A percentile compares a stretch with the other conserved stretches of the same genome.
Evolutionary conservation across 2,113 vertebrate species (phyloP).

Genomic region (Manacus vitellinus): DNA sequence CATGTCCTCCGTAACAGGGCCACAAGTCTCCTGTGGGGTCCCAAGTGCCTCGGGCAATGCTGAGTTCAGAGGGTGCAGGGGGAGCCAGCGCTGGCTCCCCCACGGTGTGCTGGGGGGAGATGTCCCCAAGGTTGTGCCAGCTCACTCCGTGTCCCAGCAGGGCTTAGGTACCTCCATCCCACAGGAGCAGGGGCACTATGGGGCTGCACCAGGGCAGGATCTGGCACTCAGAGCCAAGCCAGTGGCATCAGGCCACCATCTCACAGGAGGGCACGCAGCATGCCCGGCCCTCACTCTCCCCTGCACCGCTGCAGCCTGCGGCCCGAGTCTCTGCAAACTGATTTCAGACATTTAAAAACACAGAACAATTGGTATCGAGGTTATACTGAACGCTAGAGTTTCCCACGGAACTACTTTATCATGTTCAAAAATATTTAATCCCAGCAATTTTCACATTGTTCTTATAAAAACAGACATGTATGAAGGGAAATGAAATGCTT

Average conservation of each 20-base stretch:
- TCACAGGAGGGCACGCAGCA: accelerated
- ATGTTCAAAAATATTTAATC: constrained; percentile 74
- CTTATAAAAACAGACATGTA: constrained; percentile 75
- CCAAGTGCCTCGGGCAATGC: neutral
- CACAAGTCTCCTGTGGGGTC: neutral
- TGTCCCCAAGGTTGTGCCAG: accelerated
- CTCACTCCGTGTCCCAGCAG: neutral
- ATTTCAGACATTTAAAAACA: neutral
- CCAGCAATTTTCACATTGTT: constrained; percentile 64
- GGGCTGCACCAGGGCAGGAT: neutral
- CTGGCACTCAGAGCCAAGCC: neutral
- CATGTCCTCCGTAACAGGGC: accelerated
- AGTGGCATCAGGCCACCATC: accelerated
- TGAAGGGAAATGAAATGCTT: constrained; percentile 61
- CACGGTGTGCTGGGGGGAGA: accelerated
- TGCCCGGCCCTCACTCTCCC: accelerated
- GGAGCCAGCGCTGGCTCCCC: neutral
- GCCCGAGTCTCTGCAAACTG: neutral
- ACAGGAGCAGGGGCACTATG: accelerated
- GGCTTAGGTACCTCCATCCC: neutral
- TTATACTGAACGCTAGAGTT: neutral
- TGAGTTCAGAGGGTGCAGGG: neutral
- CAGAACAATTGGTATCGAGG: neutral
- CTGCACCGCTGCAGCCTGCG: neutral
- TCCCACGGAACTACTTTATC: constrained; percentile 54